Conservation (phyloP, 2,888 invertebrate genomes). For the Eilema depressum region DNA sequence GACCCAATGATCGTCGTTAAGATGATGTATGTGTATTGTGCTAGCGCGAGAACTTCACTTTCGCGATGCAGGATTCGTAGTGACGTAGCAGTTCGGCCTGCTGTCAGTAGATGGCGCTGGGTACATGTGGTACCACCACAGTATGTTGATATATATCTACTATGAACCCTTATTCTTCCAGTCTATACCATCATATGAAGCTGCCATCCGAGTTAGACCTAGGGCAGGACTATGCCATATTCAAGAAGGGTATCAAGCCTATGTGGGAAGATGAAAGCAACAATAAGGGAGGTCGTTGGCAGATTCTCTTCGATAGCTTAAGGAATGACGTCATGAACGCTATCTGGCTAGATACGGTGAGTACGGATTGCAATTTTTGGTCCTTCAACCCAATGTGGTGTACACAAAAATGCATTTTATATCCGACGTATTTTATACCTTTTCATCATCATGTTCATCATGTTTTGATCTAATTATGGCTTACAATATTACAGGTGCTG, state of each 20-base stretch:
- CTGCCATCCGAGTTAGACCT: constrained; percentile 91
- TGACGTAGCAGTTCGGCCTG: too few species aligned
- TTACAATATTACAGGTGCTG: constrained; percentile 60
- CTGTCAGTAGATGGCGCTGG: too few species aligned
- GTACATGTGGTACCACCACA: too few species aligned
- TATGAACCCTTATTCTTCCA: constrained; percentile 67
- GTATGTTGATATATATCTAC: background rate
- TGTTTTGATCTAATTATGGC: background rate
- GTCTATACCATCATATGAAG: constrained; percentile 95
- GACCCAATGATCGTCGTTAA: too few species aligned
- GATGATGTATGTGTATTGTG: too few species aligned
- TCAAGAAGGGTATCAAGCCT: constrained; percentile 93
- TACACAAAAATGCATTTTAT: too few species aligned
- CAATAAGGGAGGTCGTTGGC: constrained; percentile 94
- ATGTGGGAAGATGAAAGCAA: constrained; percentile 98
- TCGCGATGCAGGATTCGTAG: too few species aligned
- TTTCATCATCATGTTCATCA: too few species aligned
- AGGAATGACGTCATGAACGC: constrained; percentile 88
- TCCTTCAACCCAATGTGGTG: background rate
- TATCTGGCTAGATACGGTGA: constrained; percentile 92
- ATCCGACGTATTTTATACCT: too few species aligned
- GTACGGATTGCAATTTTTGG: constrained; percentile 52
- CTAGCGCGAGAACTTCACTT: too few species aligned
- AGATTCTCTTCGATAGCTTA: constrained; percentile 92
- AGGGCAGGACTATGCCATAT: constrained; percentile 93